A percentile compares a stretch with the other conserved stretches of the same genome.
Evolutionary conservation across 2,797 vertebrate genomes (phyloP).

Genomic region (Potorous gilbertii): DNA sequence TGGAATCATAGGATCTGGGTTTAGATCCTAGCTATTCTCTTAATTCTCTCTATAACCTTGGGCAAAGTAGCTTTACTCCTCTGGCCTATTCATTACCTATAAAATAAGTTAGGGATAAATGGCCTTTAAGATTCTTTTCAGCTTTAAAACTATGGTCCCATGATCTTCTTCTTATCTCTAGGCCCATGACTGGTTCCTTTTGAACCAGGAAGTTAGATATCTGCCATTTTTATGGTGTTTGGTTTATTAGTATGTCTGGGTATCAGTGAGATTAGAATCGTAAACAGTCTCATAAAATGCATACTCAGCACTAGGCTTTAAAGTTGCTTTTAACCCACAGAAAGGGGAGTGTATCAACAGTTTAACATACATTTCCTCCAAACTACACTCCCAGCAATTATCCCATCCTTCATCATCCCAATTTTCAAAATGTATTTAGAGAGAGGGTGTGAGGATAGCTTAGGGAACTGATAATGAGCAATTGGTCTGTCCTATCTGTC

Average conservation of each 20-base stretch:
- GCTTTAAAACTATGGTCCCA: background rate
- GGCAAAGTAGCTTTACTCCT: background rate
- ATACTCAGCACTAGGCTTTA: slow-evolving; percentile 2
- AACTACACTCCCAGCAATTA: slow-evolving; percentile 65
- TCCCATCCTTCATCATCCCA: slow-evolving; percentile 52
- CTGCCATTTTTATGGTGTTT: slow-evolving; percentile 52
- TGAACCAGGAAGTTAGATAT: slow-evolving; percentile 55
- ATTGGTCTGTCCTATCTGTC: slow-evolving; percentile 48
- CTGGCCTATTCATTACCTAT: background rate
- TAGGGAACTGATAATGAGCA: slow-evolving; percentile 36
- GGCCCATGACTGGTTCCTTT: slow-evolving; percentile 61
- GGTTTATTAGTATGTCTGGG: slow-evolving; percentile 55
- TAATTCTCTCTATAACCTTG: background rate
- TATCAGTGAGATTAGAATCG: slow-evolving; percentile 52
- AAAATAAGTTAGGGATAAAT: background rate
- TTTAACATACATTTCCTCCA: slow-evolving; percentile 48
- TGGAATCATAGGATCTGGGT: background rate
- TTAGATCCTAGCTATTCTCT: background rate
- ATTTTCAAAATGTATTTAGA: slow-evolving; percentile 67
- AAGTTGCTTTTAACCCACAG: slow-evolving; percentile 63
- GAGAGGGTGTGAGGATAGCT: slow-evolving; percentile 65
- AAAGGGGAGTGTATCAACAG: slow-evolving; percentile 45
- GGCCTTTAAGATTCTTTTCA: background rate
- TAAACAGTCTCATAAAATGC: slow-evolving; percentile 17
- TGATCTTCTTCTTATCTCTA: slow-evolving; percentile 40